Evolutionary conservation across 2,888 invertebrate genomes (phyloP).

Genomic region (Eucera pruinosa): DNA sequence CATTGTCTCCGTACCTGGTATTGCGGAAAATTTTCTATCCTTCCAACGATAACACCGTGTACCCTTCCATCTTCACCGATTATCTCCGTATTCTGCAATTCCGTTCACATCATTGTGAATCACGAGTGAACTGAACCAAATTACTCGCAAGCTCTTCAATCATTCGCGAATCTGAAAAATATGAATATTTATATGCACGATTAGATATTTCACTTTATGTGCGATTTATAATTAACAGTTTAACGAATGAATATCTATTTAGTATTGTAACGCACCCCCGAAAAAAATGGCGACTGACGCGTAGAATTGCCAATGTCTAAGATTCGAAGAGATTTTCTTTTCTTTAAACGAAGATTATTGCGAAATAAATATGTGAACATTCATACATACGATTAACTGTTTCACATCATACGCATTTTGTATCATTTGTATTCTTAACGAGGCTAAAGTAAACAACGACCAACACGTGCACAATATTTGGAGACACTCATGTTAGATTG

Average conservation of each 20-base stretch:
- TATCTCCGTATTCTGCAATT: constrained; percentile 7
- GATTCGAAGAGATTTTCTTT: no score
- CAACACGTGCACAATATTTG: neutral
- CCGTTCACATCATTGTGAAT: constrained; percentile 1
- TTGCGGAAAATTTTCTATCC: constrained; percentile 31
- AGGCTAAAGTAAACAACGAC: neutral
- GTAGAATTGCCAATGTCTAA: no score
- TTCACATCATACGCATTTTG: neutral
- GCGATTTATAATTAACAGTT: no score
- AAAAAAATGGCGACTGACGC: no score
- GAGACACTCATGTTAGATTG: no score
- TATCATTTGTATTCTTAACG: neutral
- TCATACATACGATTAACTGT: neutral
- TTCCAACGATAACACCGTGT: constrained; percentile 13
- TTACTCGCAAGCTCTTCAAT: neutral
- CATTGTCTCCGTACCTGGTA: neutral
- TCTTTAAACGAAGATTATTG: no score
- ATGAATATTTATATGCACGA: neutral
- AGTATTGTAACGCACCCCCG: no score
- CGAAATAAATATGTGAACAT: neutral
- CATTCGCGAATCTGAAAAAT: neutral
- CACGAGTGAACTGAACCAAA: constrained; percentile 5
- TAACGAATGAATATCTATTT: no score
- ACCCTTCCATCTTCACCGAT: constrained; percentile 16
- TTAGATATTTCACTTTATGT: neutral